A percentile compares a stretch with the other conserved stretches of the same genome.
Conservation (phyloP, 2,888 invertebrate species). For the Volucella zonaria region DNA sequence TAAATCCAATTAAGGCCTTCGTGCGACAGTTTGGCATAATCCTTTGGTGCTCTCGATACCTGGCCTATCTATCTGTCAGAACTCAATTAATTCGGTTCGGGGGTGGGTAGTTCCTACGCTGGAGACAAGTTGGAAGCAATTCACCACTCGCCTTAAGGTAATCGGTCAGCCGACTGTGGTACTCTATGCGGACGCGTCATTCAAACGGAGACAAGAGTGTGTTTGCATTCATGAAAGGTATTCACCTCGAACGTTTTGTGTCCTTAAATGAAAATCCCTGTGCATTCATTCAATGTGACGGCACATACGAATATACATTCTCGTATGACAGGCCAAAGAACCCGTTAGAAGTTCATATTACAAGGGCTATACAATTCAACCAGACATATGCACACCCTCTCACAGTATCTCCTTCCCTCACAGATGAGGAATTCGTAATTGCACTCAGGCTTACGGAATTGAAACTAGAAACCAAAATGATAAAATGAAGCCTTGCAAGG, state of each 20-base stretch:
- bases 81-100: conserved; percentile 47
- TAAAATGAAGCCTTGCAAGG: conserved; percentile 69
- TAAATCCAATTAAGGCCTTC: conserved; percentile 63
- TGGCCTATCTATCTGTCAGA: background rate
- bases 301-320: too few relatives aligned
- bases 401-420: background rate
- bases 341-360: conserved; percentile 5
- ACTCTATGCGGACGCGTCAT: conserved; percentile 19
- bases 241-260: conserved; percentile 62
- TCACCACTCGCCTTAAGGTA: conserved; percentile 51
- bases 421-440: conserved; percentile 25
- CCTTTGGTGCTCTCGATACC: conserved; percentile 6
- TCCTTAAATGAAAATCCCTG: conserved; percentile 56
- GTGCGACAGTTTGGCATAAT: conserved; percentile 50
- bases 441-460: conserved; percentile 28
- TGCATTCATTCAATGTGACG: conserved; percentile 14
- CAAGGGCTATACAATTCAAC: conserved; percentile 14
- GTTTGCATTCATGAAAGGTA: conserved; percentile 64
- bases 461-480: conserved; percentile 69
- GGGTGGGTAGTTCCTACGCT: background rate
- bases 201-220: conserved; percentile 35
- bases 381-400: conserved; percentile 10
- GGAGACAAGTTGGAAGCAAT: background rate
- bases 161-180: conserved; percentile 67
- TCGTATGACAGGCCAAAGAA: background rate